Base-by-base conservation (phyloP, 2,797 vertebrate species). In the Decapterus maruadsi region DNA sequence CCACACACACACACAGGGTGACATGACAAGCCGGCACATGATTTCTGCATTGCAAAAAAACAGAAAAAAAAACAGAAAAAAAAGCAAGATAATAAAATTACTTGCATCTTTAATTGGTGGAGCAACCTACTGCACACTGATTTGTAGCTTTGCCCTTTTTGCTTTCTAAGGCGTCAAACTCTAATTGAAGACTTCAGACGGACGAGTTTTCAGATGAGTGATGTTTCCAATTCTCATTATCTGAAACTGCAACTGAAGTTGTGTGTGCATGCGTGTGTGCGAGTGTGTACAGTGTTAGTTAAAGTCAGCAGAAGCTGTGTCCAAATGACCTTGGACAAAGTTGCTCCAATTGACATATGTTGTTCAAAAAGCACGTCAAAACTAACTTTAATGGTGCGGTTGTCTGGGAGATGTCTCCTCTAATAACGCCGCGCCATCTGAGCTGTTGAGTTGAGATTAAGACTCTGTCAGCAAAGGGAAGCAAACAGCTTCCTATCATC, bases 141-240 rank as follows among this genome's bases (percentile, higher is more conserved):
- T 72, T 67, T 71, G 22, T 17, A 42, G 65, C 53, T 67, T 51
- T 34, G 34, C 8, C 66, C 38, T 51, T 9, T 63, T 76, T 66
- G 58, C 46, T 34, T 31, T 40, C 11, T 20, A 59, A 81, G 78
- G 34, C 61, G 63, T 75, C 36, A 36, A 19, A 78, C 9, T 10
- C 31, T 53, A 66, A 84, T 13, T 72, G 66, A 75, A 22, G 63
- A 53, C 68, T 72, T 84, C 66, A 70, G 38, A 80, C 16, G 19
- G 38, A 58, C 20, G 19, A 20, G 73, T 68, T 77, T 70, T 66
- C 51, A 65, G 43, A 77, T 81, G 50, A 84, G 68, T 63, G 64
- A 78, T 66, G 67, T 79, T 53, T 79, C 75, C 45, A 63, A 45
- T 67, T 60, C 77, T 84, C 73, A 73, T 77, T 80, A 85, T 88